Evolutionary conservation across 2,113 vertebrate genomes (phyloP), one percentile per base, ranked within the genome.

Genomic region (Ailurus styani): DNA sequence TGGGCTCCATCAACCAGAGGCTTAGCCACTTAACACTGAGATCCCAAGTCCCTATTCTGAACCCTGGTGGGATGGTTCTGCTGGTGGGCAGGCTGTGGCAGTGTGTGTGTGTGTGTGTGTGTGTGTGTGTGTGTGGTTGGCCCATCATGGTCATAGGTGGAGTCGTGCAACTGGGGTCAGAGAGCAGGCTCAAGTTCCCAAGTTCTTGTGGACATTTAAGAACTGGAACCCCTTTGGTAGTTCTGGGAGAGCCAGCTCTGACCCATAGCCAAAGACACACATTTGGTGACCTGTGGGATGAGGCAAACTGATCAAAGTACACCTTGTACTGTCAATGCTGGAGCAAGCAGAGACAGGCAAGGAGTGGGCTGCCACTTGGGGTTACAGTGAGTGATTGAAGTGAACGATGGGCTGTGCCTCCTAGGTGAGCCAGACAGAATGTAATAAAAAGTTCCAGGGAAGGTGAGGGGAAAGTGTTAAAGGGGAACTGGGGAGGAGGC

Each of bases 301-400:
- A 96, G 50, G 66, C 96, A 95, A 92, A 60, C 66, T 34, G 83
- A 77, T 75, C 94, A 95, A 95, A 90, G 98, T 95, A 45, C 91
- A 83, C 2, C 10, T 14, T 14, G 40, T 47, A 42, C 68, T 1
- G 11, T 66, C 42, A 68, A 55, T 42, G 25, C 29, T 40, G 47
- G 13, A 54, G 14, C 55, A 64, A 89, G 29, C 84, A 94, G 64
- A 62, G 37, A 52, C 84, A 25, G 86, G 34, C 12, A 9, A 75
- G 40, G n/a, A 66, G 52, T 42, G 29, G 14, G 40, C 54, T 68
- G 82, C 77, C 52, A 50, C 55, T 34, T 93, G 82, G 18, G 25
- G 37, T 75, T 34, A 23, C 29, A 70, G 34, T 18, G 55, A 29
- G 50, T 34, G 37, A 66, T 6, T 21, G 20, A 45, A 45, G 45